Conservation (phyloP, 2,113 vertebrate genomes). For the Gallinago jamesoni region DNA sequence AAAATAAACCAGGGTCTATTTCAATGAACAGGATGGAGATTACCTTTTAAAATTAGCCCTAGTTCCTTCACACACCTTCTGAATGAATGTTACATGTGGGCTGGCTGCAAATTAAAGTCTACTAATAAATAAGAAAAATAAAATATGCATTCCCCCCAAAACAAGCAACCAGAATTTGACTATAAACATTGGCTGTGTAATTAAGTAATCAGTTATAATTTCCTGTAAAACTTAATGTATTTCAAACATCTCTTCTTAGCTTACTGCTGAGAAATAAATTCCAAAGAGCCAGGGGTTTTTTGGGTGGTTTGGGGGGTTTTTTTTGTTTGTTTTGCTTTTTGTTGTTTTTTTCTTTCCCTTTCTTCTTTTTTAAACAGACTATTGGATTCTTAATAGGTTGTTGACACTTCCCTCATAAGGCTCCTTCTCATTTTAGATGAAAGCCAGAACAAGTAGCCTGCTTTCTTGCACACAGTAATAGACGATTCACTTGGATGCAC, state of each 20-base stretch:
- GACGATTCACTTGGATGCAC: background rate
- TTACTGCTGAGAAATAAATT: background rate
- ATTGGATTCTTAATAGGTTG: background rate
- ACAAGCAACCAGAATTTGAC: background rate
- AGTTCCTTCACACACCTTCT: background rate
- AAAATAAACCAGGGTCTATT: background rate
- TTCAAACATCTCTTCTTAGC: background rate
- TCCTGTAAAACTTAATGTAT: background rate
- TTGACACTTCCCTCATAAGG: background rate
- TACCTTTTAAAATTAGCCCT: background rate
- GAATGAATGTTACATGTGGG: background rate
- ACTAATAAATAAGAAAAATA: background rate
- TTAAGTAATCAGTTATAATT: background rate
- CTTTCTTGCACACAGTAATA: conserved; percentile 30
- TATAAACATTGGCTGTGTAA: background rate
- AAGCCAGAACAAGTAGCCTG: conserved; percentile 9
- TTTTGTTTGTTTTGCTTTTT: background rate
- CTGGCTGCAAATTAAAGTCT: accelerated
- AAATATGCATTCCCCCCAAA: background rate
- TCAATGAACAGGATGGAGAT: background rate
- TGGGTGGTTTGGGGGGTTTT: background rate
- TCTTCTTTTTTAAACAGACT: background rate
- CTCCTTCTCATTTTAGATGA: background rate
- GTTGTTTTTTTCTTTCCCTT: background rate
- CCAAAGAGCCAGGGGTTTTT: background rate